Percentiles rank a stretch among this genome's conserved stretches.
Evolutionary conservation across 2,888 invertebrate species (phyloP).

Genomic region (Syrista parreyssii): DNA sequence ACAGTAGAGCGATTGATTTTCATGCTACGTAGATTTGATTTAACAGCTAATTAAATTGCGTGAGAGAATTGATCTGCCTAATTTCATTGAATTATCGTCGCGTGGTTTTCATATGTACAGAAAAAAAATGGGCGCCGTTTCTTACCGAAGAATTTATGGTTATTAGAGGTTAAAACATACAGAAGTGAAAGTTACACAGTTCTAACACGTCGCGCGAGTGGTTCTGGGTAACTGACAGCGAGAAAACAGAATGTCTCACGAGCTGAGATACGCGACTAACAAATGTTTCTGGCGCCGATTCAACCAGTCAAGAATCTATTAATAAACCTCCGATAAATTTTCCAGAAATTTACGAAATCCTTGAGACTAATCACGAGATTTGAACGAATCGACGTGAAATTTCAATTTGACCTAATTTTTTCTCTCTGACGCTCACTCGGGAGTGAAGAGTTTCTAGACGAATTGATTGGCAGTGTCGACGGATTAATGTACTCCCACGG

Average conservation of each 20-base stretch:
- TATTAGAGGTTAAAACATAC: neutral
- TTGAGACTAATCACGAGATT: neutral
- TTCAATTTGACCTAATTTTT: neutral
- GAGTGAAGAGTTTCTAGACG: neutral
- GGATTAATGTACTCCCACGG: neutral
- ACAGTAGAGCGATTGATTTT: neutral
- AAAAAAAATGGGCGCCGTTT: neutral
- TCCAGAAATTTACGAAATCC: slow-evolving; percentile 4
- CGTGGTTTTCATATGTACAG: neutral
- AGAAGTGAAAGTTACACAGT: neutral
- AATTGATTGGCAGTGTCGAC: neutral
- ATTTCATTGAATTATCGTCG: neutral
- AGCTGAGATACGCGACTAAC: neutral
- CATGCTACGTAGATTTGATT: neutral
- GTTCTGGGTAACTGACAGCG: neutral
- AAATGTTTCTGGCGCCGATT: slow-evolving; percentile 17
- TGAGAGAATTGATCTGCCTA: neutral
- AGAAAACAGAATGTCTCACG: neutral
- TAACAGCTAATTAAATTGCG: neutral
- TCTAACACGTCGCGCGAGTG: neutral
- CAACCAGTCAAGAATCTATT: slow-evolving; percentile 2
- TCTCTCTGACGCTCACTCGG: neutral
- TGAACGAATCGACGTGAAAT: neutral
- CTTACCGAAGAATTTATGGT: neutral
- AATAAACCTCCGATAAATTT: neutral